These are phyloP conservation scores for Psophia crepitans DNA, from an alignment of 2,113 vertebrate genomes.

Conservation along the genomic window DNA sequence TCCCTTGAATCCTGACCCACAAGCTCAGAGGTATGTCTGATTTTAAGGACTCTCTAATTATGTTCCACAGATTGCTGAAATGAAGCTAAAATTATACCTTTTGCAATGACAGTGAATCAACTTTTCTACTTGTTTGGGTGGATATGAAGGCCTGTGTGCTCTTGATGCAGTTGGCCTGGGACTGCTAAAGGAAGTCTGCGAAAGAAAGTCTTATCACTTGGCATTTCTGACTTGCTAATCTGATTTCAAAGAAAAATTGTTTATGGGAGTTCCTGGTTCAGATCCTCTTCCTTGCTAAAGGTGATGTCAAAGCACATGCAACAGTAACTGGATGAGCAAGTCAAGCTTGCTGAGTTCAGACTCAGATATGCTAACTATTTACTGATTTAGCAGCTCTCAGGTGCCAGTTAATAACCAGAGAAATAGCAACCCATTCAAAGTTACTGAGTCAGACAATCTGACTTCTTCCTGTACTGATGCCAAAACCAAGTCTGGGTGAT, in stretches of 20 bases:
- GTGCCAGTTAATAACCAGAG: neutral
- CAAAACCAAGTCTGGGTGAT: neutral
- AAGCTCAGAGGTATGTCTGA: neutral
- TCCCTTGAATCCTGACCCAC: too few species aligned
- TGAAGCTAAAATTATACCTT: neutral
- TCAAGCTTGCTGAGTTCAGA: conserved; percentile 31
- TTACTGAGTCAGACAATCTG: neutral
- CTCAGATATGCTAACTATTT: conserved; percentile 27
- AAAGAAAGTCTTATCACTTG: conserved; percentile 4
- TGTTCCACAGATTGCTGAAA: neutral
- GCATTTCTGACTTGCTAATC: conserved; percentile 39
- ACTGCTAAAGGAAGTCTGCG: neutral
- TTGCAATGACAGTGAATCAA: neutral
- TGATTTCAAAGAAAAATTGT: conserved; percentile 36
- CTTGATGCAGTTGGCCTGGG: neutral
- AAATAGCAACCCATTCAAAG: neutral
- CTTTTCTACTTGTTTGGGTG: neutral
- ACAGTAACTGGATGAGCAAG: conserved; percentile 45
- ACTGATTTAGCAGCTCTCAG: conserved; percentile 16
- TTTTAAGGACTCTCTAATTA: neutral
- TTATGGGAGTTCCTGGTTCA: conserved; percentile 59
- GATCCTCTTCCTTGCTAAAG: conserved; percentile 18
- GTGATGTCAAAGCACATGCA: conserved; percentile 1
- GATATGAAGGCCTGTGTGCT: neutral
- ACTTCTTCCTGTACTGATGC: neutral